Base-by-base conservation (phyloP, 2,888 invertebrate species). In the Tinea semifulvella region DNA sequence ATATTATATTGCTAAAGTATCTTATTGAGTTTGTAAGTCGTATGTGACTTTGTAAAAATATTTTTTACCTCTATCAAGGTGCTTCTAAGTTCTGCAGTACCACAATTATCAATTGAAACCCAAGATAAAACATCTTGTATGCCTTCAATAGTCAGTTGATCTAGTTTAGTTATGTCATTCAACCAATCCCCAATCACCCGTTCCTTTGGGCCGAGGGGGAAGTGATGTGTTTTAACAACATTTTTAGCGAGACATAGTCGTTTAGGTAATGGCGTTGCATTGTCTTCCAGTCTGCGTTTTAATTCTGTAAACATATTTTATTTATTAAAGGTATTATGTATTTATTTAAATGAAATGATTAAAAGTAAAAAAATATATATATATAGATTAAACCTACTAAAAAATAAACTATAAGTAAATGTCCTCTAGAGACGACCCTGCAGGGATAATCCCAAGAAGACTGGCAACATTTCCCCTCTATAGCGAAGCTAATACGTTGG, bases 181-280 rank as follows among this genome's bases (percentile, higher is more conserved):
- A 85, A 57, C 84, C 85, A 85, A 40, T 76, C 68, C 1, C 80
- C 63, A 11, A 85, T 65, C 2, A 82, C 59, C 43, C 82, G 68
- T 48, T 84, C 83, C 53, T 84, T 84, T 0, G 75, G 72, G 2
- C 69, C 64, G 0, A 79, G 60, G 0, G 83, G 73, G 35, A 84
- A 68, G 52, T 83, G 75, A 10, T 73, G 61, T 0, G 80, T 75
- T 7, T 64, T 60, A 2, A 84, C 72, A 1, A 79, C 68, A 60
- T 84, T 84, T 52, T 76, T 81, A 0, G 84, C 84, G 0, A 85
- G 61, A 50, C 83, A 80, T 1, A 84, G 60, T 5, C 85, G 68
- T 53, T 85, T 85, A 0, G 79, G 54, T 4, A 84, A 47, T 0
- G 83, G 73, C 45, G 69, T 74, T 2, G 61, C 54, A 0, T 64